Evolutionary conservation across 2,113 vertebrate genomes (phyloP).

Genomic region (Alethe castanea): DNA sequence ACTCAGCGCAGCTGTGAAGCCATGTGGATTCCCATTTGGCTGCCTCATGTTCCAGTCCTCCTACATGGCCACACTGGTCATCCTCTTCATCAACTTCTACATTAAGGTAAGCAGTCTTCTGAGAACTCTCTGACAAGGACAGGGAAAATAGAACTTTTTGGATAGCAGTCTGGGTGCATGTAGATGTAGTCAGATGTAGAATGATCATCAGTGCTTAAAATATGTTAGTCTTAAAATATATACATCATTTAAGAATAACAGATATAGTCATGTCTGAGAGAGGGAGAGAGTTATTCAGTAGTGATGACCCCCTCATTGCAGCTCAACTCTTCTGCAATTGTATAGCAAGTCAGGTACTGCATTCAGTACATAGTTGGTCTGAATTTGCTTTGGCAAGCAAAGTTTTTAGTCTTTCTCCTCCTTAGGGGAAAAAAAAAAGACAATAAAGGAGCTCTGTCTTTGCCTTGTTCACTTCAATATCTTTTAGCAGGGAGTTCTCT

Average conservation of each 20-base stretch:
- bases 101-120: conserved; percentile 74
- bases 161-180: neutral
- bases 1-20: conserved; percentile 79
- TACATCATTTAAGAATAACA: neutral
- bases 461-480: neutral
- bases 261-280: neutral
- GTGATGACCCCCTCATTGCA: neutral
- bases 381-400: neutral
- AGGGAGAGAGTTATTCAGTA: neutral
- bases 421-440: neutral
- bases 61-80: conserved; percentile 84
- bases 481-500: neutral
- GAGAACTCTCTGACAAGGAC: neutral
- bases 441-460: neutral
- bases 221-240: neutral
- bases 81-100: conserved; percentile 88
- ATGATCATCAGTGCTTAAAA: neutral
- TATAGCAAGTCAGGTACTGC: neutral
- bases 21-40: conserved; percentile 85
- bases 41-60: conserved; percentile 88
- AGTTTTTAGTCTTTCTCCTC: neutral
- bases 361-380: neutral
- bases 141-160: neutral
- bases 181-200: neutral
- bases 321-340: neutral